Base-by-base conservation (phyloP, 2,888 invertebrate species). In the Prosopocoilus inquinatus region DNA sequence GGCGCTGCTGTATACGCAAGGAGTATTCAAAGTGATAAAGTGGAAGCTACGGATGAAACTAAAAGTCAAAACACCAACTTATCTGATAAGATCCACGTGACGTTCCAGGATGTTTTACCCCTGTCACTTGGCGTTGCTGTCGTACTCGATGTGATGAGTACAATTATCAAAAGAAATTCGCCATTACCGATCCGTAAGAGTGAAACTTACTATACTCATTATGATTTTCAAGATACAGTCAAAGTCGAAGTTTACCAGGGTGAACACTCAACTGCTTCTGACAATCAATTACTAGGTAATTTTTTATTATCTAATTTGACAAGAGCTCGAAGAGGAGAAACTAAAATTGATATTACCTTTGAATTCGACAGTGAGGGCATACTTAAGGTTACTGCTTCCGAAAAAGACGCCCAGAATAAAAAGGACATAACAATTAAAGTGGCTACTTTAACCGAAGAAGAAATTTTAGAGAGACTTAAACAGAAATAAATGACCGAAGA, bases 1-100 rank as follows among this genome's bases (percentile, higher is more conserved):
- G 70, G 70, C 11, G 69, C 68, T 5, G 66, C 66, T n/a, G 49
- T 67, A 9, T 64, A 67, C 49, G 60, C 62, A 2, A 28, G 1
- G 7, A 28, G 20, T 28, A 28, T 28, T 28, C 20, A 28, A 28
- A 47, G 63, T 28, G 50, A 67, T 12, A 57, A 55, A 7, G 60
- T 57, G 12, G 55, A 62, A 20, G 1, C 7, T 5, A 28, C 20
- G 5, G 20, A 28, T 28, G 5, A 28, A 28, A 28, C 20, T 28
- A 28, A 28, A 28, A 28, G 7, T 28, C 4, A 28, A 4, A 28
- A 28, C 7, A 28, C 20, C 7, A 3, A 28, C 20, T 1, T 5
- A 28, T 3, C 20, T 5, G 50, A 57, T 43, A 52, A 57, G 32
- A 60, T 57, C 38, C 52, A 47, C 7, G 36, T 11, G 11, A 38